These are phyloP conservation scores for Oscheius sp. DNA, from an alignment of 2,888 invertebrate species.

Conservation along the genomic window DNA sequence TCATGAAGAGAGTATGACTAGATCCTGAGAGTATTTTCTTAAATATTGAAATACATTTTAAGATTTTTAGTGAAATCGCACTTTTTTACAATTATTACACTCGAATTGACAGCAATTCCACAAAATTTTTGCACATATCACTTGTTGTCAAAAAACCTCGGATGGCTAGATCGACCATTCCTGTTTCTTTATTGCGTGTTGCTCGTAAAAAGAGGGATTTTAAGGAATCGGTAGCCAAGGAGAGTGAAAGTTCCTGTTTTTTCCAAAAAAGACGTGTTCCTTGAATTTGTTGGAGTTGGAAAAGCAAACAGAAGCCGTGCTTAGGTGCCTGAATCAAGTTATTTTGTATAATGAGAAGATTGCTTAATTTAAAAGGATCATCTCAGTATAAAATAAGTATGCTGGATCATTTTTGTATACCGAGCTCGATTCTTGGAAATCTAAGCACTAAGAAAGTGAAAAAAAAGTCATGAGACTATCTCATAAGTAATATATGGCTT, in stretches of 20 bases:
- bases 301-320: conserved; percentile 26
- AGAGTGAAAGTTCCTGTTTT: conserved; percentile 23
- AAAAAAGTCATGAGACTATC: too few relatives aligned
- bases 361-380: too few relatives aligned
- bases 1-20: too few relatives aligned
- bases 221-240: not conserved
- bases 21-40: too few relatives aligned
- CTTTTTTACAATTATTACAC: not conserved
- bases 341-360: not conserved
- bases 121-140: conserved; percentile 19
- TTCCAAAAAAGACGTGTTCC: conserved; percentile 29
- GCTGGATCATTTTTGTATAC: too few relatives aligned
- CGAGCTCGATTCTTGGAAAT: too few relatives aligned
- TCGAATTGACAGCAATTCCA: conserved; percentile 16
- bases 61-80: not conserved
- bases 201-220: conserved; percentile 15
- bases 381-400: too few relatives aligned
- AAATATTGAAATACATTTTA: too few relatives aligned
- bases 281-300: conserved; percentile 18
- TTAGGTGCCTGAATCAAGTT: conserved; percentile 23
- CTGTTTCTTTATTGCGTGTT: not conserved
- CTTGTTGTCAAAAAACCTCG: conserved; percentile 6
- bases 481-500: too few relatives aligned
- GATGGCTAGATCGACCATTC: conserved; percentile 5
- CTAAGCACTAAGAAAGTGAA: too few relatives aligned